Conservation (phyloP, 2,888 invertebrate genomes). For the Macropis europaea region DNA sequence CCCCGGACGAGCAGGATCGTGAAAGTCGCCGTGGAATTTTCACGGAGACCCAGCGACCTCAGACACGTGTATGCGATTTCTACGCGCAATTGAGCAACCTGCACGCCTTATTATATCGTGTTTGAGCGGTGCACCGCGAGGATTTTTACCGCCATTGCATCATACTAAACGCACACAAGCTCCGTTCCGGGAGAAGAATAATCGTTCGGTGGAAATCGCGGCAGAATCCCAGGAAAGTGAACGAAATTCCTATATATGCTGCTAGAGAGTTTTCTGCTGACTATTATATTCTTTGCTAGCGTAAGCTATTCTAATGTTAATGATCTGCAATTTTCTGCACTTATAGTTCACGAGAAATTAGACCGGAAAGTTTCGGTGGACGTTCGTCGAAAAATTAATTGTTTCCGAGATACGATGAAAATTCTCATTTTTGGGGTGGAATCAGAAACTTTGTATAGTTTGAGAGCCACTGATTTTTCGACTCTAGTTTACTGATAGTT, state of each 20-base stretch:
- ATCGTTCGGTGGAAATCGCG: constrained; percentile 1
- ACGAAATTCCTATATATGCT: not conserved
- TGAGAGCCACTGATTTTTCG: too few relatives aligned
- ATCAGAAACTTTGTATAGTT: too few relatives aligned
- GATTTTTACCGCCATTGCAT: constrained; percentile 24
- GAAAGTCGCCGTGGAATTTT: constrained; percentile 25
- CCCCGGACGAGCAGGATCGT: too few relatives aligned
- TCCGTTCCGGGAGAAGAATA: not conserved
- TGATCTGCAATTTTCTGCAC: too few relatives aligned
- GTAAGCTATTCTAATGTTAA: too few relatives aligned
- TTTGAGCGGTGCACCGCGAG: constrained; percentile 14
- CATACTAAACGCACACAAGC: not conserved
- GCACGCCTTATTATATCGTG: constrained; percentile 30
- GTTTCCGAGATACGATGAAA: too few relatives aligned
- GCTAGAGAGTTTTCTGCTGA: not conserved
- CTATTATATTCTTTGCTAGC: not conserved
- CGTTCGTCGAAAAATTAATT: too few relatives aligned
- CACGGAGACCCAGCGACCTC: constrained; percentile 4
- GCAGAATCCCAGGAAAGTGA: not conserved
- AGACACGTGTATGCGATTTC: constrained; percentile 14
- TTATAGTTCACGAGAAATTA: too few relatives aligned
- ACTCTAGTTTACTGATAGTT: too few relatives aligned
- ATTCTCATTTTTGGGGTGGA: too few relatives aligned
- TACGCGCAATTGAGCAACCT: constrained; percentile 3
- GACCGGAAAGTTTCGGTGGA: too few relatives aligned